Evolutionary conservation across 2,113 vertebrate genomes (phyloP), one percentile per base, ranked within the genome.

Genomic region (Phocoena sinus): DNA sequence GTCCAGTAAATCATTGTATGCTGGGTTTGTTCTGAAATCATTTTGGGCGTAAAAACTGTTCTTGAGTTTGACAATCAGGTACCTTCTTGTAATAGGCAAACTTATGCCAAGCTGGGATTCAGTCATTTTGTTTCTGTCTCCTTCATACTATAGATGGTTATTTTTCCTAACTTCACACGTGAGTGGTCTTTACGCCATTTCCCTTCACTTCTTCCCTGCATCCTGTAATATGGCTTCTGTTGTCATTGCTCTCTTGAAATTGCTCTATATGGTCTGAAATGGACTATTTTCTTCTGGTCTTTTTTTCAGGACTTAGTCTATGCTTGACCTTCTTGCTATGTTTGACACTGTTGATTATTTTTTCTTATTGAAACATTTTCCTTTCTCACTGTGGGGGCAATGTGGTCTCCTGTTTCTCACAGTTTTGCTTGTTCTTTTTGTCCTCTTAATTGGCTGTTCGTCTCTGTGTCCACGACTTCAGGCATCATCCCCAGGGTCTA

Each of bases 1-100:
- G 58, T 94, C 70, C 41, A 86, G 82, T 96, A 96, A 97, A 77
- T 97, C 88, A 86, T 82, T 89, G 17, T 68, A 68, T 95, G 47
- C 67, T 89, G 73, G 56, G 15, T 94, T 95, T 97, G 56, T 94
- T 89, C 60, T 97, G 93, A 95, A 95, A 74, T 95, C 15, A 97
- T 94, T 96, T 89, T 20, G 41, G n/a, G 9, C 74, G 93, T 91
- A 96, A 93, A 94, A 95, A 5, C 68, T 93, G 10, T 70, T 97
- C 60, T 97, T 91, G 53, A 91, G 89, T 79, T 91, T 93, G 50
- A 77, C 44, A 97, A 44, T 83, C 80, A 95, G 25, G 11, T 91
- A 0, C 65, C 21, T 90, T 91, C 82, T 84, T 94, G 1, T 90
- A 94, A 94, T 88, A 65, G 41, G 21, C 26, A 82, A 97, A 62